Evolutionary conservation across 1,140 invertebrate genomes (phyloP).

Genomic region (Apis dorsata): DNA sequence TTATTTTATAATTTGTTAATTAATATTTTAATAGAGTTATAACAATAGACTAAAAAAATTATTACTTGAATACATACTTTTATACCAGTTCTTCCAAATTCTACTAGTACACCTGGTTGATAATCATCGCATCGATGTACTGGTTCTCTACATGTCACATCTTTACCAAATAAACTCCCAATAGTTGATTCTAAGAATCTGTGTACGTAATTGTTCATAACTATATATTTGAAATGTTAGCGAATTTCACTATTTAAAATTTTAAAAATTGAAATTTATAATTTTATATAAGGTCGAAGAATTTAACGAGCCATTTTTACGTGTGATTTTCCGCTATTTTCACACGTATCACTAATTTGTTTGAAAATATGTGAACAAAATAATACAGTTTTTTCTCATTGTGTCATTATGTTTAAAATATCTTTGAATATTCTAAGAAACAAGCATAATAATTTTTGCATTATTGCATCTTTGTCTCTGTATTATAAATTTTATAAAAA

Average conservation of each 20-base stretch:
- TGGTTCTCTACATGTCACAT: constrained; percentile 75
- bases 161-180: constrained; percentile 74
- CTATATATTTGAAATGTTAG: background rate
- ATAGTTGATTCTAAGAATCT: constrained; percentile 71
- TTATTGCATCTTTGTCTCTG: too few species aligned
- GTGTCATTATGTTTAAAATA: background rate
- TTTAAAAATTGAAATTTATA: background rate
- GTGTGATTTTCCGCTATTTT: background rate
- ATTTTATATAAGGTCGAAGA: background rate
- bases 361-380: background rate
- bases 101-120: constrained; percentile 74
- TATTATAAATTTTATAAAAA: too few species aligned
- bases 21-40: background rate
- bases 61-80: constrained; percentile 63
- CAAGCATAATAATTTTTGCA: too few species aligned
- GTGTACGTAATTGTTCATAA: constrained; percentile 72
- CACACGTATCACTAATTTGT: constrained; percentile 12
- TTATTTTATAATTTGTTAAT: background rate
- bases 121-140: constrained; percentile 73
- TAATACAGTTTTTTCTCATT: background rate
- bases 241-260: background rate
- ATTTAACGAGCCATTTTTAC: background rate
- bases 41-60: background rate
- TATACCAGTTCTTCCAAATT: constrained; percentile 70
- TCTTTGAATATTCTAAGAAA: background rate